These are phyloP conservation scores for Notospermus geniculatus DNA, from an alignment of 1,140 invertebrate genomes.

Conservation along the genomic window DNA sequence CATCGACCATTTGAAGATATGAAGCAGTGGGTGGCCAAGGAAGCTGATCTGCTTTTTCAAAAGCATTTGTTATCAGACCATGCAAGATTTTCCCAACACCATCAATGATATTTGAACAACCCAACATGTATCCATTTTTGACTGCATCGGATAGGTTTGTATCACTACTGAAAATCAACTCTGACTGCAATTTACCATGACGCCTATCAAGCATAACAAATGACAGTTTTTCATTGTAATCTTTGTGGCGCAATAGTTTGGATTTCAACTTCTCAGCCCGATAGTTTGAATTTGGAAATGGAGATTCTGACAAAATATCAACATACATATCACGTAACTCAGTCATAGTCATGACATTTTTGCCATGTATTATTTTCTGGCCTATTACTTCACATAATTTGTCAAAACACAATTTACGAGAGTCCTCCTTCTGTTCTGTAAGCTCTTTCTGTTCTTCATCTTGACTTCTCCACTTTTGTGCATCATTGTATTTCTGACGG, in stretches of 20 bases:
- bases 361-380: background rate
- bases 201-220: background rate
- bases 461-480: background rate
- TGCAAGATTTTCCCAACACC: background rate
- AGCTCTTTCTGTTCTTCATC: background rate
- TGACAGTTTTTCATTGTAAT: background rate
- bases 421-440: background rate
- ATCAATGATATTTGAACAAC: constrained; percentile 1
- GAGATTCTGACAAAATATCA: background rate
- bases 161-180: background rate
- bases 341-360: background rate
- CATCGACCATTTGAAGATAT: no score
- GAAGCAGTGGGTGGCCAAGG: background rate
- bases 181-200: no score
- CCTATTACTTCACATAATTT: constrained; percentile 1
- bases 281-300: constrained; percentile 1
- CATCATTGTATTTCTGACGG: background rate
- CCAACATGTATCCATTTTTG: constrained; percentile 1
- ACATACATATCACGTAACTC: constrained; percentile 3
- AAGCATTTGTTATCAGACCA: background rate
- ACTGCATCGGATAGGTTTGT: background rate
- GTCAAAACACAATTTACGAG: background rate
- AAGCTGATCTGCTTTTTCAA: background rate
- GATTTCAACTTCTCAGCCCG: background rate
- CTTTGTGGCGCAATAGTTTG: constrained; percentile 1